Conservation (phyloP, 2,888 invertebrate species). For the Glyphotaelius pellucidus region DNA sequence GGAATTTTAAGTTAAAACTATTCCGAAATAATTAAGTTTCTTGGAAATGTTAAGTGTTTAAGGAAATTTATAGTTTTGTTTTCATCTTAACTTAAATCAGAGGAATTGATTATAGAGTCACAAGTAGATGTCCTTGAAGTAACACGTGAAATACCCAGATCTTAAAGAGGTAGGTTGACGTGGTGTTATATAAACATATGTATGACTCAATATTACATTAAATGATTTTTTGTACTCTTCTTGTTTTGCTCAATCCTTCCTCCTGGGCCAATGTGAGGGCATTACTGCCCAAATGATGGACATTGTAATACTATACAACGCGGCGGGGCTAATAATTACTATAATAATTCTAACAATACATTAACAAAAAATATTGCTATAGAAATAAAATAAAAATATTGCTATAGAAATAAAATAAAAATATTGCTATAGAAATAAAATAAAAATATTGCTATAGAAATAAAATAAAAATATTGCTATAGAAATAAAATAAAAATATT, state of each 20-base stretch:
- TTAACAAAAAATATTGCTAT: too few species aligned
- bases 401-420: too few species aligned
- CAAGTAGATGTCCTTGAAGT: neutral
- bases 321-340: too few species aligned
- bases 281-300: too few species aligned
- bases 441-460: too few species aligned
- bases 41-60: constrained; percentile 8
- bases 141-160: neutral
- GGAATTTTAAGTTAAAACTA: constrained; percentile 13
- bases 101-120: neutral
- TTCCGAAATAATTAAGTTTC: constrained; percentile 10
- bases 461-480: too few species aligned
- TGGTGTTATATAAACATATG: neutral
- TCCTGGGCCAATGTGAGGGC: neutral
- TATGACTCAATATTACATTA: neutral
- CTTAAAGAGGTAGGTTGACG: neutral
- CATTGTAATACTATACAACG: too few species aligned
- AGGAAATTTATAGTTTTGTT: constrained; percentile 14
- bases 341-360: too few species aligned
- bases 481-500: too few species aligned
- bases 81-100: neutral
- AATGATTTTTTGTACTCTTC: neutral
- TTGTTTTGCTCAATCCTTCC: neutral
- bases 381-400: too few species aligned
- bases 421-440: too few species aligned